Evolutionary conservation across 2,888 invertebrate species (phyloP).

Genomic region (Leistus spinibarbis): DNA sequence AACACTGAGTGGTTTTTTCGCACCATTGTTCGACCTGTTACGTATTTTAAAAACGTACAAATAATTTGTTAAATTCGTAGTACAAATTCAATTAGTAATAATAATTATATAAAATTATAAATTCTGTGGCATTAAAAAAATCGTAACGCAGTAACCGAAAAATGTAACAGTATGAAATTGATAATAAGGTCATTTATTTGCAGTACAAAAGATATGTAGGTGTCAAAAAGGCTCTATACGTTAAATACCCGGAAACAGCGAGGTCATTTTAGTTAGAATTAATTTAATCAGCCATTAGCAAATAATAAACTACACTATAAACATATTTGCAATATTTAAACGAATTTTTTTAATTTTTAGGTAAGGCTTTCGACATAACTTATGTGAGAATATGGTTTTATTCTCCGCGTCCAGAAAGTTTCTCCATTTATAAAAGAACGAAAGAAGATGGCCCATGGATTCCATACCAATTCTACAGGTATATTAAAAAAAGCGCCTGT

Average conservation of each 20-base stretch:
- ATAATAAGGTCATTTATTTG: background rate
- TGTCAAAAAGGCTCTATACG: background rate
- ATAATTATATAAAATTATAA: too few relatives aligned
- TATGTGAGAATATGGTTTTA: constrained; percentile 94
- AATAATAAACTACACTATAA: too few relatives aligned
- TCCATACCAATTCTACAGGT: constrained; percentile 90
- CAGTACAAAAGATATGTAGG: background rate
- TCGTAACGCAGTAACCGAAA: too few relatives aligned
- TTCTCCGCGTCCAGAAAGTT: constrained; percentile 96
- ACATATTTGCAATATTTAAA: background rate
- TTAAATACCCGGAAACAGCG: background rate
- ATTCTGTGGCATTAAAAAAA: background rate
- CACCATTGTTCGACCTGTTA: too few relatives aligned
- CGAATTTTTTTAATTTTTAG: constrained; percentile 61
- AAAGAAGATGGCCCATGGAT: constrained; percentile 81
- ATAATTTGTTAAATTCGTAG: too few relatives aligned
- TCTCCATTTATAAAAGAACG: constrained; percentile 90
- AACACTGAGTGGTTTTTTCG: too few relatives aligned
- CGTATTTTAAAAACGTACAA: background rate
- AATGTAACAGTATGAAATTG: background rate
- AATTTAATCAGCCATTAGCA: background rate
- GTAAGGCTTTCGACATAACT: constrained; percentile 96
- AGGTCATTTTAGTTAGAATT: background rate
- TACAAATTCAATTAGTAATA: too few relatives aligned
- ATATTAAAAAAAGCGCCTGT: background rate